A percentile compares a stretch with the other conserved stretches of the same genome.
These are phyloP conservation scores for Podotricha telesiphe DNA, from an alignment of 2,888 invertebrate genomes.

Conservation along the genomic window DNA sequence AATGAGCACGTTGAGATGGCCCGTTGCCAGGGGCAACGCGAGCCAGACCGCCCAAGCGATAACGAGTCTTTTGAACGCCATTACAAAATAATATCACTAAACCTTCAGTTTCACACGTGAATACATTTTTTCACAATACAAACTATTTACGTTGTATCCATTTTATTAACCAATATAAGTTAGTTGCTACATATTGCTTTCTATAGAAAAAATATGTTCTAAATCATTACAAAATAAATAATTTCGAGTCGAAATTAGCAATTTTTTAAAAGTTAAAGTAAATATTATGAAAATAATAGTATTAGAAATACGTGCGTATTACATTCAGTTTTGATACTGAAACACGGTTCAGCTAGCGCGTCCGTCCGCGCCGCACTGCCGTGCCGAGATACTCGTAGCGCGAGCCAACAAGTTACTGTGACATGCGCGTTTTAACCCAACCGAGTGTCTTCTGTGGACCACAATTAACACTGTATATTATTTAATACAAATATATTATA, in stretches of 20 bases:
- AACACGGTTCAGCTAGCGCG: slow-evolving; percentile 57
- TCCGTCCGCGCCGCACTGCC: slow-evolving; percentile 77
- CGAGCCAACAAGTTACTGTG: slow-evolving; percentile 80
- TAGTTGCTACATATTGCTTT: slow-evolving; percentile 1
- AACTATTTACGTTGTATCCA: slow-evolving; percentile 56
- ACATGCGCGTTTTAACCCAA: slow-evolving; percentile 75
- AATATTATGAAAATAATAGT: not conserved
- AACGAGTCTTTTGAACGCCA: slow-evolving; percentile 70
- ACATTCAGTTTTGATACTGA: slow-evolving; percentile 49
- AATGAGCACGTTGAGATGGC: slow-evolving; percentile 91
- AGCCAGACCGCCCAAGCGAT: slow-evolving; percentile 74
- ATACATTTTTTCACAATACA: slow-evolving; percentile 59
- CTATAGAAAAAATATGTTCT: not conserved
- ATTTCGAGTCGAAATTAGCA: not conserved
- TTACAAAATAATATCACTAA: slow-evolving; percentile 63
- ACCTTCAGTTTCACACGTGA: slow-evolving; percentile 72
- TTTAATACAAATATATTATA: too few relatives aligned
- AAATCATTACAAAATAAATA: slow-evolving; percentile 12
- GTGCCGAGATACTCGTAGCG: slow-evolving; percentile 51
- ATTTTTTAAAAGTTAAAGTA: not conserved
- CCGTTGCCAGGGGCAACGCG: slow-evolving; percentile 83
- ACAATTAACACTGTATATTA: slow-evolving; percentile 18
- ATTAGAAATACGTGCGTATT: slow-evolving; percentile 39
- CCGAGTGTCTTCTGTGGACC: slow-evolving; percentile 41
- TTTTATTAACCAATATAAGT: slow-evolving; percentile 40